These are phyloP conservation scores for Neosilurus hyrtlii DNA, from an alignment of 2,797 vertebrate species.

Conservation along the genomic window DNA sequence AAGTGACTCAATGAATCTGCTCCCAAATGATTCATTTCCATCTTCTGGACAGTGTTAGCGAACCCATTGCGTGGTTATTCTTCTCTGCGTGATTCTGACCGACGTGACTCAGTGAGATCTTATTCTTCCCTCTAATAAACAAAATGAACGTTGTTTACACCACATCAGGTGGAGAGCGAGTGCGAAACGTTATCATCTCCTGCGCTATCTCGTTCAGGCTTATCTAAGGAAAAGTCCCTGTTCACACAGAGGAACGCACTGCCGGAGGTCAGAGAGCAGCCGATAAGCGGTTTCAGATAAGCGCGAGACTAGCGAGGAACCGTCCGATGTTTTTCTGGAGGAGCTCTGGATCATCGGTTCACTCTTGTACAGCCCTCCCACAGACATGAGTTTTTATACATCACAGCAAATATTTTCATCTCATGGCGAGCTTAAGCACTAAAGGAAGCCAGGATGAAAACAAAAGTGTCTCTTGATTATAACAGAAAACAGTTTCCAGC, in stretches of 20 bases:
- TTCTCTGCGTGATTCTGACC: not conserved
- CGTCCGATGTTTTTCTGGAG: not conserved
- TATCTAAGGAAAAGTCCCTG: conserved; percentile 1
- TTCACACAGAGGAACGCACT: conserved; percentile 1
- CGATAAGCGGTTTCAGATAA: not conserved
- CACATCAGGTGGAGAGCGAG: not conserved
- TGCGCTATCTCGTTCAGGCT: not conserved
- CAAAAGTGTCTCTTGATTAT: conserved; percentile 54
- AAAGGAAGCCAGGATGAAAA: conserved; percentile 3
- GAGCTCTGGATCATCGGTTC: not conserved
- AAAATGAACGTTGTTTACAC: not conserved
- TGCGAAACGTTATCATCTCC: not conserved
- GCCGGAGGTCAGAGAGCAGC: conserved; percentile 24
- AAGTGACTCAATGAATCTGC: not conserved
- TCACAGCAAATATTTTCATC: conserved; percentile 26
- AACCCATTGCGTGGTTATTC: not conserved
- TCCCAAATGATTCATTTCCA: not conserved
- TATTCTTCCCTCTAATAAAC: not conserved
- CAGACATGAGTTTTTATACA: not conserved
- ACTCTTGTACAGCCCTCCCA: not conserved
- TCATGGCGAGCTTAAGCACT: conserved; percentile 21
- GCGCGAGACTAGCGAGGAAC: not conserved
- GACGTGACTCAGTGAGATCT: not conserved
- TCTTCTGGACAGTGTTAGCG: too few species aligned
- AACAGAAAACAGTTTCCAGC: conserved; percentile 48